Conservation (phyloP, 2,797 vertebrate genomes). For the Chelmon rostratus region DNA sequence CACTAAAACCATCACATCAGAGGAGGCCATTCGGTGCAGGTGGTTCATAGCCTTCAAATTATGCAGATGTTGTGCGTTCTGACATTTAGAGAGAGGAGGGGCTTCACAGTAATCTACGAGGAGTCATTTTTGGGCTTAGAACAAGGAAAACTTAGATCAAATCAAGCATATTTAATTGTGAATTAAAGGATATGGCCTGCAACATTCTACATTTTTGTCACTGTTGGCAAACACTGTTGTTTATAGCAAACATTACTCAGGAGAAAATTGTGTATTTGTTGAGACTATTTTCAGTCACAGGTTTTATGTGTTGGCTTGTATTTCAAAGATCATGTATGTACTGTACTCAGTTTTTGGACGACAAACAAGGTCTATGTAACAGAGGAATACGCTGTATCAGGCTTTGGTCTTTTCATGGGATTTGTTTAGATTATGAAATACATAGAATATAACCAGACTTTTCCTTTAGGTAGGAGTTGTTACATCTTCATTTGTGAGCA, state of each 20-base stretch:
- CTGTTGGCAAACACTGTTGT: too few relatives aligned
- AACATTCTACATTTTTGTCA: not conserved
- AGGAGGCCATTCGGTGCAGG: constrained; percentile 48
- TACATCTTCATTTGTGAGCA: not conserved
- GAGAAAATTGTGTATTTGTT: not conserved
- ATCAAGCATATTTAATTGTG: not conserved
- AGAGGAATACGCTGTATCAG: not conserved
- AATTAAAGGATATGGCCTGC: not conserved
- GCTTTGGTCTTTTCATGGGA: constrained; percentile 3
- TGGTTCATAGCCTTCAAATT: not conserved
- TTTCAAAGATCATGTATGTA: not conserved
- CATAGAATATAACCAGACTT: not conserved
- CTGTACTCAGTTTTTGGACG: not conserved
- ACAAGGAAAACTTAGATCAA: not conserved
- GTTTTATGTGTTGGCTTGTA: not conserved
- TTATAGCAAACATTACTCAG: too few relatives aligned
- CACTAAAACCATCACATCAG: not conserved
- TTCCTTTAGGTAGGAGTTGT: not conserved
- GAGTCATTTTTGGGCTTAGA: not conserved
- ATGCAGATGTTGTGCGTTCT: too few relatives aligned
- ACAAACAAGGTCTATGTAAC: not conserved
- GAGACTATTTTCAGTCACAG: not conserved
- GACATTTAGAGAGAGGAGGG: not conserved
- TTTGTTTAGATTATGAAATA: constrained; percentile 2
- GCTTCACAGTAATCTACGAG: not conserved